A percentile compares a stretch with the other conserved stretches of the same genome.
phyloP scores from a whole-genome alignment of 2,888 invertebrate species.

The Dione vanillae region DNA sequence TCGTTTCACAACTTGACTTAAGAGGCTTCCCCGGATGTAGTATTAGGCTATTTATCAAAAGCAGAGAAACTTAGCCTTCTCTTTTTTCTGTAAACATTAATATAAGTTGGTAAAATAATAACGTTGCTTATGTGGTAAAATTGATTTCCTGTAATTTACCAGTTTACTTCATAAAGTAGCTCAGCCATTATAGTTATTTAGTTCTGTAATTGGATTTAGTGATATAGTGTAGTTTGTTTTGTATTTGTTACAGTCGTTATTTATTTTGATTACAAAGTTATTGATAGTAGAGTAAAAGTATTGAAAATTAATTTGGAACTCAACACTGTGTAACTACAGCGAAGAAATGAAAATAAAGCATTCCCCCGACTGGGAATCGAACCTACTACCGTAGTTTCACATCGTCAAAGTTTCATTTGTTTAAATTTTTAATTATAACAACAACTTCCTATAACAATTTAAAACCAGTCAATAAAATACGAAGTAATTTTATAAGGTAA shows the following conservation, averaged over 20 bases:
- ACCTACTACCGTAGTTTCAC: not conserved
- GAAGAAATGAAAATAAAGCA: too few relatives aligned
- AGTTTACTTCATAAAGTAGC: not conserved
- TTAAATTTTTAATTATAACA: not conserved
- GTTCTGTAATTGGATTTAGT: too few relatives aligned
- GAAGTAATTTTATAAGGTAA: conserved; percentile 26
- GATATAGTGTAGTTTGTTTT: not conserved
- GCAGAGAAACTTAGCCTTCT: conserved; percentile 31
- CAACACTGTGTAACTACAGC: too few relatives aligned
- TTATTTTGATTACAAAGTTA: too few relatives aligned
- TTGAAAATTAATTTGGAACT: too few relatives aligned
- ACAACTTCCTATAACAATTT: not conserved
- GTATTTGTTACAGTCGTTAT: not conserved
- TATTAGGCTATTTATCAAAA: conserved; percentile 43
- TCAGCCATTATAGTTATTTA: not conserved
- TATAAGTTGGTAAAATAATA: conserved; percentile 33
- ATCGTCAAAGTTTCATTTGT: not conserved
- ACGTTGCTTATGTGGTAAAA: conserved; percentile 18
- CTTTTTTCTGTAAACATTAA: conserved; percentile 36
- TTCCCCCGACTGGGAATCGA: not conserved
- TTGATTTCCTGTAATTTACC: not conserved
- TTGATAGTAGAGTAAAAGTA: too few relatives aligned
- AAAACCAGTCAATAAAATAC: conserved; percentile 13
- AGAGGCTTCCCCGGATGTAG: conserved; percentile 36
- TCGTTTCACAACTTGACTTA: conserved; percentile 32